Percentiles rank a stretch among this genome's conserved stretches.
Evolutionary conservation across 2,888 invertebrate genomes (phyloP).

Genomic region (Ochropleura leucogaster): DNA sequence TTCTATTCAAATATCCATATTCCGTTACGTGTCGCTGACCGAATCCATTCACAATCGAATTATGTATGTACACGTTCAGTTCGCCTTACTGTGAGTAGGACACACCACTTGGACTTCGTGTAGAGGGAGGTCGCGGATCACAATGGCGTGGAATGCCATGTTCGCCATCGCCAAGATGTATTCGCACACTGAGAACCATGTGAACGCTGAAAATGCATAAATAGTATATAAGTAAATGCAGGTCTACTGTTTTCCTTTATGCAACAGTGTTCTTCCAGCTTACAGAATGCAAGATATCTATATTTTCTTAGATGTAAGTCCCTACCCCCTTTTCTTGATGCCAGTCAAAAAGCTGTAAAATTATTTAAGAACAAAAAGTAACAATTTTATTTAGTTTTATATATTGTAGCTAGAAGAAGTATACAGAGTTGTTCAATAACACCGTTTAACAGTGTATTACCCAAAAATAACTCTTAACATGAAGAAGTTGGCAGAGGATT

Average conservation of each 20-base stretch:
- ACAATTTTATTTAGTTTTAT: background rate
- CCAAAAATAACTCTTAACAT: background rate
- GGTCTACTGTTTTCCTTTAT: background rate
- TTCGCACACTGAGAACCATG: conserved; percentile 98
- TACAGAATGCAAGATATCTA: background rate
- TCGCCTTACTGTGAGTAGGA: conserved; percentile 84
- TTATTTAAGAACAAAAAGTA: background rate
- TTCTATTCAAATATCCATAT: conserved; percentile 57
- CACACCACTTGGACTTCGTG: conserved; percentile 94
- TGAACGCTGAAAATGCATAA: conserved; percentile 94
- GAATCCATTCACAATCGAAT: conserved; percentile 61
- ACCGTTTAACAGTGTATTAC: too few relatives aligned
- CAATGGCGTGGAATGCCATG: conserved; percentile 97
- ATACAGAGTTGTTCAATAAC: background rate
- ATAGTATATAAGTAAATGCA: background rate
- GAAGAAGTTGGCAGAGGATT: background rate
- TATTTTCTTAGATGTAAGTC: background rate
- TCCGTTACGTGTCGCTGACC: conserved; percentile 65
- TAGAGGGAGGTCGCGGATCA: conserved; percentile 96
- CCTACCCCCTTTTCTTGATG: background rate
- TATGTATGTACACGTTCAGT: conserved; percentile 72
- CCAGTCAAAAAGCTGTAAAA: background rate
- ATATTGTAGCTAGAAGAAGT: background rate
- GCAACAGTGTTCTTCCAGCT: background rate
- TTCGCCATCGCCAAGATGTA: conserved; percentile 97